phyloP scores from a whole-genome alignment of 2,888 invertebrate species.

The Euphydryas editha region DNA sequence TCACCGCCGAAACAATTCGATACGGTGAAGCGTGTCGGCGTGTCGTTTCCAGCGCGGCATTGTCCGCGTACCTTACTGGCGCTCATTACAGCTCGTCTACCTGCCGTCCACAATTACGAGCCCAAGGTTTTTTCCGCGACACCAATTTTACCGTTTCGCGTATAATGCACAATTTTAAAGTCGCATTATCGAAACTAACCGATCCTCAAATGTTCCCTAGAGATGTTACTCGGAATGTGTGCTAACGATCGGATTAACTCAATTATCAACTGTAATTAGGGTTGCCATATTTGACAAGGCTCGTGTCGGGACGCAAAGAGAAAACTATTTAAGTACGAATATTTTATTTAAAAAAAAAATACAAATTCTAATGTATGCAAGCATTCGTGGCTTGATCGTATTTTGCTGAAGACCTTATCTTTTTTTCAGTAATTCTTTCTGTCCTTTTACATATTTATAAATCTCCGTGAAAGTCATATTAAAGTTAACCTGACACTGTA shows the following conservation, averaged over 20 bases:
- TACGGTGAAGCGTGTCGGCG: neutral
- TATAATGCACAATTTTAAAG: slow-evolving; percentile 39
- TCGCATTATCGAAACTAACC: slow-evolving; percentile 25
- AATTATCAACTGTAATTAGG: slow-evolving; percentile 12
- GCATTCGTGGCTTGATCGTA: too few species aligned
- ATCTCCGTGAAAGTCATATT: too few species aligned
- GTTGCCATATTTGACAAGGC: too few species aligned
- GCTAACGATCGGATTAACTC: slow-evolving; percentile 5
- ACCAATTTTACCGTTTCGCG: slow-evolving; percentile 43
- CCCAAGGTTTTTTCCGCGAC: slow-evolving; percentile 47
- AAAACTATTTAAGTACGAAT: too few species aligned
- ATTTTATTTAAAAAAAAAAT: too few species aligned
- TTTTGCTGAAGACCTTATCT: too few species aligned
- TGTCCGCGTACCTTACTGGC: slow-evolving; percentile 31
- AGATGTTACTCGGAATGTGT: neutral
- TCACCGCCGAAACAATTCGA: neutral
- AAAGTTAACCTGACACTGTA: too few species aligned
- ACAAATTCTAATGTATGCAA: too few species aligned
- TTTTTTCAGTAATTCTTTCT: too few species aligned
- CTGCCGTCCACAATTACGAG: slow-evolving; percentile 44
- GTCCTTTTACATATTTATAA: too few species aligned
- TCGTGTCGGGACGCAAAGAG: too few species aligned
- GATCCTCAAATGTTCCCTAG: slow-evolving; percentile 3
- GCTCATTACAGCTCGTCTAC: slow-evolving; percentile 42
- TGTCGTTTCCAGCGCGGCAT: slow-evolving; percentile 26